A percentile compares a stretch with the other conserved stretches of the same genome.
These are phyloP conservation scores for Rhodeus uyekii DNA, from an alignment of 2,797 vertebrate species.

Conservation along the genomic window DNA sequence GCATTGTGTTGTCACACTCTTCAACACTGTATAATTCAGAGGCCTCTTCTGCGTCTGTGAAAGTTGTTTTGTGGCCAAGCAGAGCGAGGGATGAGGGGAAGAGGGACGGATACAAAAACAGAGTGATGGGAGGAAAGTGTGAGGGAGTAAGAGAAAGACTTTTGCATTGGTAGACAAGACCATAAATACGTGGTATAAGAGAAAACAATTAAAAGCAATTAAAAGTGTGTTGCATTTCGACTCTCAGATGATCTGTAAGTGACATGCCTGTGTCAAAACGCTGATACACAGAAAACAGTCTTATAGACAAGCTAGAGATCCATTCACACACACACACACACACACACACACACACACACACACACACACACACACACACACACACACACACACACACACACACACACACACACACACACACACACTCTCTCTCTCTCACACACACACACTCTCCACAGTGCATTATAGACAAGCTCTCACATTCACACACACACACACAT, in stretches of 20 bases:
- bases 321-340: constrained; percentile 41
- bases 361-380: constrained; percentile 41
- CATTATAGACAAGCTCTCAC: too few relatives aligned
- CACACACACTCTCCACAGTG: too few relatives aligned
- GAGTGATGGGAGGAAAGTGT: constrained; percentile 13
- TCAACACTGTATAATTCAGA: constrained; percentile 37
- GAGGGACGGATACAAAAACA: constrained; percentile 28
- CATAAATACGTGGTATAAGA: constrained; percentile 16
- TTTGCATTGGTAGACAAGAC: constrained; percentile 2
- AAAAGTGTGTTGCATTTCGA: too few relatives aligned
- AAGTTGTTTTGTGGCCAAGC: background rate
- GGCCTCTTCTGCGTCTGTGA: constrained; percentile 14
- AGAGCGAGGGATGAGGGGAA: background rate
- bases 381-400: constrained; percentile 47
- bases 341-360: constrained; percentile 42
- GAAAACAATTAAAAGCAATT: constrained; percentile 15
- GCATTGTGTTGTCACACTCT: constrained; percentile 42
- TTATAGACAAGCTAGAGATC: constrained; percentile 49
- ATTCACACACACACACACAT: constrained; percentile 47
- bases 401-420: constrained; percentile 45
- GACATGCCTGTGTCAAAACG: constrained; percentile 47
- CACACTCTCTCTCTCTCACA: constrained; percentile 36
- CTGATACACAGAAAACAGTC: constrained; percentile 33
- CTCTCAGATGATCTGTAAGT: constrained; percentile 17
- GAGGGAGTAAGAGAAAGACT: constrained; percentile 24